phyloP scores from a whole-genome alignment of 2,888 invertebrate genomes.

The Drosophila helvetica region DNA sequence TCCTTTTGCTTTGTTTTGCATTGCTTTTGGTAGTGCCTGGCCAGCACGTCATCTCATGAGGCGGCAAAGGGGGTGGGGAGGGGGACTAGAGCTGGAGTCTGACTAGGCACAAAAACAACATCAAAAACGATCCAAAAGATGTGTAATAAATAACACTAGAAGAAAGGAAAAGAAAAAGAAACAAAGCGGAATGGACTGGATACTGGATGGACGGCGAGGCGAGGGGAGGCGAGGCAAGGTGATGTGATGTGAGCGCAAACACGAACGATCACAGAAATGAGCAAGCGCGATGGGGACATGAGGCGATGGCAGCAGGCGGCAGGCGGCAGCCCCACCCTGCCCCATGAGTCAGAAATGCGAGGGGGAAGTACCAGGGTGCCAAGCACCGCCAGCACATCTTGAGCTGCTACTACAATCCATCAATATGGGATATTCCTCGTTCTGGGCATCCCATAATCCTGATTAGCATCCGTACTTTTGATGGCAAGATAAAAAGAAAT shows the following conservation, averaged over 20 bases:
- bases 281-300: neutral
- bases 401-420: neutral
- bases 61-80: too few relatives aligned
- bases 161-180: slow-evolving; percentile 46
- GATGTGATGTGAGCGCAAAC: slow-evolving; percentile 12
- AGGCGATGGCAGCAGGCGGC: too few relatives aligned
- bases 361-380: neutral
- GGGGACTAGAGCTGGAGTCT: neutral
- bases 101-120: slow-evolving; percentile 35
- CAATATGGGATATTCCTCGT: neutral
- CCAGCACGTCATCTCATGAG: slow-evolving; percentile 22
- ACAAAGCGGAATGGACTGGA: slow-evolving; percentile 36
- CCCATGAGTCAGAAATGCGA: neutral
- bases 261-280: slow-evolving; percentile 34
- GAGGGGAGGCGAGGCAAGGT: too few relatives aligned
- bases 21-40: slow-evolving; percentile 23
- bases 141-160: slow-evolving; percentile 66
- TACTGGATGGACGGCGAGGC: too few relatives aligned
- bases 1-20: slow-evolving; percentile 12
- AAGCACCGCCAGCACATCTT: too few relatives aligned
- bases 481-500: too few relatives aligned
- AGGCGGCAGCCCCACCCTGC: neutral
- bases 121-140: slow-evolving; percentile 56
- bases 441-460: too few relatives aligned
- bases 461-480: too few relatives aligned